Conservation (phyloP, 2,888 invertebrate genomes). For the Cryptophagus acutangulus region DNA sequence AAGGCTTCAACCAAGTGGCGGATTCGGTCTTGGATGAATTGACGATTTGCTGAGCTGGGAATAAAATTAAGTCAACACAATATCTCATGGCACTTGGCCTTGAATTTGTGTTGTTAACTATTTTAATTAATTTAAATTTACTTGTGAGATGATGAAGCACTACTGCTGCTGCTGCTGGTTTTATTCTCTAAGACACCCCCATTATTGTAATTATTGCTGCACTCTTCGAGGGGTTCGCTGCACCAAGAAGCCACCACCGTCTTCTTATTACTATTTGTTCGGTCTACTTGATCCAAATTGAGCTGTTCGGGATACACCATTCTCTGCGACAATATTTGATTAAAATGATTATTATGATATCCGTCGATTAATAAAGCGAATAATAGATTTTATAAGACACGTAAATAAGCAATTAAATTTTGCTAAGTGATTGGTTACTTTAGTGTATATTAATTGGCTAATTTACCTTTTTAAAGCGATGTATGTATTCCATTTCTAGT, state of each 20-base stretch:
- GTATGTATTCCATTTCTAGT: constrained; percentile 48
- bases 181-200: constrained; percentile 14
- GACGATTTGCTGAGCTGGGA: constrained; percentile 32
- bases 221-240: constrained; percentile 38
- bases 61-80: constrained; percentile 4
- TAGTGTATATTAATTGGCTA: neutral
- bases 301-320: constrained; percentile 48
- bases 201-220: constrained; percentile 27
- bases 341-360: no score
- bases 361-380: no score
- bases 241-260: constrained; percentile 37
- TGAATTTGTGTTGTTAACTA: constrained; percentile 10
- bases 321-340: constrained; percentile 34
- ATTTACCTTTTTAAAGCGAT: constrained; percentile 47
- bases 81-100: constrained; percentile 12
- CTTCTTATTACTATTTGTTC: constrained; percentile 21
- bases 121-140: constrained; percentile 15
- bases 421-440: neutral
- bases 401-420: constrained; percentile 13
- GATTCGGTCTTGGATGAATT: constrained; percentile 49
- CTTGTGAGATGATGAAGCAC: constrained; percentile 19
- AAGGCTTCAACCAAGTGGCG: constrained; percentile 58
- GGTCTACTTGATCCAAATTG: constrained; percentile 40
- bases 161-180: constrained; percentile 17
- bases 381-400: no score